Evolutionary conservation across 2,797 vertebrate species (phyloP).

Genomic region (Anguilla anguilla): DNA sequence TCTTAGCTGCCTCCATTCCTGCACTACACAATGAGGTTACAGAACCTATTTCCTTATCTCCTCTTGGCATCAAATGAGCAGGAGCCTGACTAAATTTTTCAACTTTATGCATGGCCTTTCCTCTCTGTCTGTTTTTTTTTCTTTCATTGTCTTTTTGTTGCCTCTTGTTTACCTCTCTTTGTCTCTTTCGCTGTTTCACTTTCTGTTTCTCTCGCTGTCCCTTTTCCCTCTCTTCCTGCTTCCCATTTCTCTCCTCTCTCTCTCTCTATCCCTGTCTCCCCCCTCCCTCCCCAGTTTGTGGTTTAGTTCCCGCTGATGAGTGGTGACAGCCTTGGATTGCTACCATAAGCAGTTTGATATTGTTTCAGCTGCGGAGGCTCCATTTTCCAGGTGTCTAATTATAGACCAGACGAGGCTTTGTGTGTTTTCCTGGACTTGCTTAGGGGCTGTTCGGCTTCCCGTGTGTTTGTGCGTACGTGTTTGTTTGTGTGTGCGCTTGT

Average conservation of each 20-base stretch:
- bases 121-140: not conserved
- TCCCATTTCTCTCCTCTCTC: not conserved
- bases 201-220: constrained; percentile 6
- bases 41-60: not conserved
- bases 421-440: not conserved
- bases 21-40: too few relatives aligned
- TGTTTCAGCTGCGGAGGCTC: constrained; percentile 28
- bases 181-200: not conserved
- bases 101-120: not conserved
- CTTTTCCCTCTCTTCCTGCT: not conserved
- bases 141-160: not conserved
- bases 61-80: not conserved
- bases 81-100: not conserved
- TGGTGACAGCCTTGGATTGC: constrained; percentile 5
- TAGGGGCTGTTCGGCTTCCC: not conserved
- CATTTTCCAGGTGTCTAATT: constrained; percentile 29
- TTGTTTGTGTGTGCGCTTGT: not conserved
- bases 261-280: not conserved
- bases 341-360: constrained; percentile 22
- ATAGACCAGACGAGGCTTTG: not conserved
- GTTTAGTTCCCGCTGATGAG: not conserved
- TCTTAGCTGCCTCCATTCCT: not conserved
- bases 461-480: not conserved
- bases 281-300: not conserved
- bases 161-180: not conserved